Evolutionary conservation across 2,888 invertebrate genomes (phyloP).

Genomic region (Drosophila siamana): DNA sequence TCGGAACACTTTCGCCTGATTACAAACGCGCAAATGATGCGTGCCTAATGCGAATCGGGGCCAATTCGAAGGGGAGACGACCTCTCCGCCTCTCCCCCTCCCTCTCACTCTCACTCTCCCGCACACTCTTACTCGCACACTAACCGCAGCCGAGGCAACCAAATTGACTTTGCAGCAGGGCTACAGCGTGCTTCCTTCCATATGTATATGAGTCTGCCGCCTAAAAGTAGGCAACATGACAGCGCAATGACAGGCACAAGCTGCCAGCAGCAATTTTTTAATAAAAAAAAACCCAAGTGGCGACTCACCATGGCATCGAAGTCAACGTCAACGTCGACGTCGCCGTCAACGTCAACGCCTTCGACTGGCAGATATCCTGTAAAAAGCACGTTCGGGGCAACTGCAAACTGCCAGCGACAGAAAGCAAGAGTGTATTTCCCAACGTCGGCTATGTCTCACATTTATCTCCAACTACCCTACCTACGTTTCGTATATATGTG

Average conservation of each 20-base stretch:
- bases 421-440: neutral
- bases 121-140: constrained; percentile 6
- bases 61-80: constrained; percentile 48
- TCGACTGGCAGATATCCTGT: constrained; percentile 5
- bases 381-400: neutral
- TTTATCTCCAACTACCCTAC: neutral
- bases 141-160: constrained; percentile 50
- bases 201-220: constrained; percentile 53
- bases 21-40: constrained; percentile 81
- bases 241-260: constrained; percentile 60
- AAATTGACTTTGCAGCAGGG: constrained; percentile 57
- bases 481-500: too few species aligned
- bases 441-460: neutral
- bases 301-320: neutral
- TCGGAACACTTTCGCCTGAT: constrained; percentile 80
- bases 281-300: constrained; percentile 42
- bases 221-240: constrained; percentile 70
- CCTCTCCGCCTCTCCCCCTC: neutral
- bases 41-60: constrained; percentile 75
- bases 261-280: constrained; percentile 62
- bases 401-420: neutral
- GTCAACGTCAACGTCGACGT: neutral
- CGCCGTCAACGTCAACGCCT: neutral
- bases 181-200: constrained; percentile 36
- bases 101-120: neutral